Evolutionary conservation across 2,888 invertebrate species (phyloP), one percentile per base, ranked within the genome.

Genomic region (Serripes groenlandicus): DNA sequence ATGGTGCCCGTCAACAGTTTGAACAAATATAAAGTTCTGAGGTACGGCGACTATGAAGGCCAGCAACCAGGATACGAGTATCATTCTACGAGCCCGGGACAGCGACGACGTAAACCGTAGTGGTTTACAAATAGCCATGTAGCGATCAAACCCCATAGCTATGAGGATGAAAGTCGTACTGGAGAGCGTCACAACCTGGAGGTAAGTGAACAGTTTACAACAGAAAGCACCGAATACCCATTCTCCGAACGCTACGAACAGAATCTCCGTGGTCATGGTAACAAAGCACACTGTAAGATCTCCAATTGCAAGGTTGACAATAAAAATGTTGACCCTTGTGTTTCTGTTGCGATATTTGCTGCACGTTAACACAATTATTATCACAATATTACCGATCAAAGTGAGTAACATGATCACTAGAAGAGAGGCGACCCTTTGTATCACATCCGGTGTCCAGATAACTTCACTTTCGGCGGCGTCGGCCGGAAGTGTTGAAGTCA

Each of bases 271-370:
- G n/a, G 95, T 94, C 95, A 95, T 95, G 9, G 95, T 95, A 68
- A 94, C 92, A 64, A 91, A 90, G 83, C 94, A 94, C 18, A 95
- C 95, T 3, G 94, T 92, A 32, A 95, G 89, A 86, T 95, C 95
- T 0, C 95, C 95, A 11, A 95, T 89, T 3, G 95, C 95, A 69
- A 95, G 89, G 85, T 95, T 94, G 34, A 95, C 91, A 76, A 95
- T 95, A 89, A 95, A 95, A 62, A 95, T 93, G 85, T 95, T 95
- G n/a, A 95, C 95, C 26, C 95, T 90, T 80, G 93, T 93, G 73
- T 94, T 91, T 32, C 94, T 88, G 62, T 93, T 93, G 66, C 94
- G 87, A 75, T 93, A 92, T 70, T 90, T 92, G 72, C 93, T 94
- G 78, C 94, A 94, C 18, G 93, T 92, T 18, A 95, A 91, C 52